Evolutionary conservation across 2,797 vertebrate species (phyloP).

Genomic region (Dallia pectoralis): DNA sequence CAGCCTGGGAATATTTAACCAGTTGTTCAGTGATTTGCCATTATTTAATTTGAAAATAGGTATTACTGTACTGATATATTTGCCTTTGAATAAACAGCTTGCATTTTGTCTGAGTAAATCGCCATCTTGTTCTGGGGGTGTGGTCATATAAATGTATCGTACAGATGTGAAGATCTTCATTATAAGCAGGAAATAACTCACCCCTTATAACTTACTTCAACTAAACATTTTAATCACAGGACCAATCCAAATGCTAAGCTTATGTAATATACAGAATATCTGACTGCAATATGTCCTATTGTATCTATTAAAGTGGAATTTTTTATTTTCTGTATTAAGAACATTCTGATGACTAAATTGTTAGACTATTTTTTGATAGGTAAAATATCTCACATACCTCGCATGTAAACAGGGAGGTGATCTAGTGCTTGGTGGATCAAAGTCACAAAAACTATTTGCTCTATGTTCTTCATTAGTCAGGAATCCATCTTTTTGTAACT

Average conservation of each 20-base stretch:
- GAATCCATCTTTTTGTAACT: constrained; percentile 33
- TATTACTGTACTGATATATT: neutral
- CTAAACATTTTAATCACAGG: neutral
- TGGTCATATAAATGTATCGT: constrained; percentile 23
- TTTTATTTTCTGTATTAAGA: neutral
- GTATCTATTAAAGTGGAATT: neutral
- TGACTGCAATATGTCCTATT: neutral
- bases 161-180: constrained; percentile 35
- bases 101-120: neutral
- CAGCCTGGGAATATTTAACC: neutral
- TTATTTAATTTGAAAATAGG: neutral
- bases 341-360: neutral
- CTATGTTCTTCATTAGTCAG: constrained; percentile 23
- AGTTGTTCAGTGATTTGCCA: neutral
- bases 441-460: constrained; percentile 11
- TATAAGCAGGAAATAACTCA: neutral
- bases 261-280: neutral
- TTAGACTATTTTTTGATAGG: neutral
- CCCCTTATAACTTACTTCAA: constrained; percentile 6
- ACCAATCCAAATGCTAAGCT: neutral
- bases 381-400: constrained; percentile 1
- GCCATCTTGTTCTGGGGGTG: constrained; percentile 6
- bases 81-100: neutral
- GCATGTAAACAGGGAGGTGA: constrained; percentile 37
- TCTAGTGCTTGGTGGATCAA: constrained; percentile 5